phyloP scores from a whole-genome alignment of 2,888 invertebrate species.

The Hypena proboscidalis region DNA sequence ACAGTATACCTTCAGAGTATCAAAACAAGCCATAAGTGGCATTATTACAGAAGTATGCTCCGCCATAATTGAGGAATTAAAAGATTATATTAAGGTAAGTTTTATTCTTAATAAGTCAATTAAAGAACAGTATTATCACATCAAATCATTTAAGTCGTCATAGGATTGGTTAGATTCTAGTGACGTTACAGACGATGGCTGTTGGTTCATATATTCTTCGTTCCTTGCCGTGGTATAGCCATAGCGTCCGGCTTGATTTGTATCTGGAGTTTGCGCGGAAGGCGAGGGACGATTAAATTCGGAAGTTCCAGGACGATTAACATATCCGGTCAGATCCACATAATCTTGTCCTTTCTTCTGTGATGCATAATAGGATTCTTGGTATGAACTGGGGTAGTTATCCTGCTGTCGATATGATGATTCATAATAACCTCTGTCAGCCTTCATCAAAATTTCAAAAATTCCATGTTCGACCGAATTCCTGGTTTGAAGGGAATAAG shows the following conservation, averaged over 20 bases:
- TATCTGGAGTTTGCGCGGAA: too few relatives aligned
- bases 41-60: constrained; percentile 18
- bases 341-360: too few relatives aligned
- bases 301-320: too few relatives aligned
- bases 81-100: constrained; percentile 28
- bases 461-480: constrained; percentile 21
- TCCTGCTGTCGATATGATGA: constrained; percentile 16
- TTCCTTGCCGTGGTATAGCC: too few relatives aligned
- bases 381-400: constrained; percentile 15
- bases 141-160: constrained; percentile 25
- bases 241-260: too few relatives aligned
- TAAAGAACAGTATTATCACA: constrained; percentile 14
- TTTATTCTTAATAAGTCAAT: constrained; percentile 14
- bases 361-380: too few relatives aligned
- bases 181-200: too few relatives aligned
- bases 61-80: constrained; percentile 19
- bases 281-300: too few relatives aligned
- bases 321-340: too few relatives aligned
- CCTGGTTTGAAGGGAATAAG: constrained; percentile 19
- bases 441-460: constrained; percentile 26
- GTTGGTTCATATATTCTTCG: too few relatives aligned
- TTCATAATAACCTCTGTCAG: constrained; percentile 25
- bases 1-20: constrained; percentile 15
- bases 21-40: constrained; percentile 18
- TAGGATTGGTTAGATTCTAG: constrained; percentile 20